A percentile compares a stretch with the other conserved stretches of the same genome.
phyloP scores from a whole-genome alignment of 2,797 vertebrate species.

The Liasis olivaceus region DNA sequence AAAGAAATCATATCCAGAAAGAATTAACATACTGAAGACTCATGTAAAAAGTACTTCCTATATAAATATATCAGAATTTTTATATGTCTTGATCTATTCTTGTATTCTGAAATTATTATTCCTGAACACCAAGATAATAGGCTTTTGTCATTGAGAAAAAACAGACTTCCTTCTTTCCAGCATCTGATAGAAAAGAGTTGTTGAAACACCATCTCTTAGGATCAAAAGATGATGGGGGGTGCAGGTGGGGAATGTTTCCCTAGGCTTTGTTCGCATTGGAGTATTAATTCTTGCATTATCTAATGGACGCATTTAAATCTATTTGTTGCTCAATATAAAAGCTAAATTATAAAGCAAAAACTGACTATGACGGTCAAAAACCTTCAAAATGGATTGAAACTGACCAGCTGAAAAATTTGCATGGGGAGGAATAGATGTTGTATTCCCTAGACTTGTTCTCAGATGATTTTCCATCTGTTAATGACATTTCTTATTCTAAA shows the following conservation, averaged over 20 bases:
- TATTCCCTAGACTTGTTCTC: constrained; percentile 1
- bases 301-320: not conserved
- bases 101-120: constrained; percentile 33
- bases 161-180: not conserved
- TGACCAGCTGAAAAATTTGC: constrained; percentile 9
- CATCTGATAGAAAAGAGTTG: constrained; percentile 14
- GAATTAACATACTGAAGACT: constrained; percentile 55
- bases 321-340: not conserved
- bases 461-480: constrained; percentile 30
- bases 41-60: constrained; percentile 12
- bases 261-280: not conserved
- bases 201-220: not conserved
- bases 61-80: constrained; percentile 42
- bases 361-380: no score
- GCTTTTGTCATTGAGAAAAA: constrained; percentile 51
- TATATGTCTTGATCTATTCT: constrained; percentile 34
- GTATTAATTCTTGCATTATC: not conserved
- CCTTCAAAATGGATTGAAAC: not conserved
- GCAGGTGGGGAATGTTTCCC: not conserved
- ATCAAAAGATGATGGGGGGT: not conserved
- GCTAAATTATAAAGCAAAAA: not conserved
- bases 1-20: constrained; percentile 43
- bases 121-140: constrained; percentile 47
- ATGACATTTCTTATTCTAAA: constrained; percentile 21
- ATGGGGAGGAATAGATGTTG: not conserved